phyloP scores from a whole-genome alignment of 2,888 invertebrate genomes.

The Chironomus tentans region DNA sequence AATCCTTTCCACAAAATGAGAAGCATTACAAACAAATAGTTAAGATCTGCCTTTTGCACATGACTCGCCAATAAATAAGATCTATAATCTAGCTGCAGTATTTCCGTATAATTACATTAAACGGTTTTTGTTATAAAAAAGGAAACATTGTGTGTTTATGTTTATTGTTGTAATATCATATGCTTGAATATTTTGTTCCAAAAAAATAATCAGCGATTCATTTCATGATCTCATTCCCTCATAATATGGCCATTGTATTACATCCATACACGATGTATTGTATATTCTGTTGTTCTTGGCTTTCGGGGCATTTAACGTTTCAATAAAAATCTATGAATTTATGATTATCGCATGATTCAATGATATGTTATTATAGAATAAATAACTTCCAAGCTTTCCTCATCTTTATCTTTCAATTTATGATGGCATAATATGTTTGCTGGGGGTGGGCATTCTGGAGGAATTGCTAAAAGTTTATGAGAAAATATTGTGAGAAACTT shows the following conservation, averaged over 20 bases:
- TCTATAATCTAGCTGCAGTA: conserved; percentile 17
- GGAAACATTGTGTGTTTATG: not conserved
- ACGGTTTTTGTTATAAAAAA: not conserved
- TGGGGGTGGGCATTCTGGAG: not conserved
- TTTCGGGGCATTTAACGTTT: not conserved
- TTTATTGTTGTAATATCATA: not conserved
- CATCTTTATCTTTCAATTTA: not conserved
- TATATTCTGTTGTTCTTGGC: not conserved
- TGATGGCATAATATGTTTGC: not conserved
- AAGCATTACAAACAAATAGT: too few relatives aligned
- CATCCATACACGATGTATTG: too few relatives aligned
- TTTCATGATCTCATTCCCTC: not conserved
- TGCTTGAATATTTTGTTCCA: not conserved
- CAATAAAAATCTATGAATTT: not conserved
- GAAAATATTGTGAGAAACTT: too few relatives aligned
- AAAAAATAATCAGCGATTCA: not conserved
- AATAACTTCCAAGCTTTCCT: not conserved
- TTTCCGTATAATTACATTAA: conserved; percentile 10
- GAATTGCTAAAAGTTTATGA: not conserved
- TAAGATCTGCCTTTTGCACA: not conserved
- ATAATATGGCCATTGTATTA: not conserved
- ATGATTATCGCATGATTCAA: not conserved
- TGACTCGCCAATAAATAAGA: conserved; percentile 14
- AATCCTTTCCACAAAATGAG: not conserved
- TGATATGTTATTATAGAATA: not conserved